phyloP scores from a whole-genome alignment of 2,797 vertebrate species.

The Molossus alvarezi region DNA sequence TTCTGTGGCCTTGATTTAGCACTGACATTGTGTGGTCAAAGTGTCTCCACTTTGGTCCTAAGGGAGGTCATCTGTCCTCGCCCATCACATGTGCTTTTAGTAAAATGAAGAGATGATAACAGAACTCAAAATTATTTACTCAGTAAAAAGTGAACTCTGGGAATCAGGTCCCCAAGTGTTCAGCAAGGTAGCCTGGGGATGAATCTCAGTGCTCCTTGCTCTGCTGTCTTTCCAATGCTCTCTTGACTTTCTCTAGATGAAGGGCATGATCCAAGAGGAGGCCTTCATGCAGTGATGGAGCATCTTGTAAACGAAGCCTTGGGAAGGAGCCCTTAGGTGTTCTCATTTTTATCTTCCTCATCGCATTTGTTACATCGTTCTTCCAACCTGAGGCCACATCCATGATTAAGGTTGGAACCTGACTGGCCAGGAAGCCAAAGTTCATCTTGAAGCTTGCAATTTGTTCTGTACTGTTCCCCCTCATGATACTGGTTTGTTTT shows the following conservation, averaged over 20 bases:
- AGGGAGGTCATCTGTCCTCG: neutral
- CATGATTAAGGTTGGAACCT: constrained; percentile 77
- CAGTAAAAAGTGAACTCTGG: neutral
- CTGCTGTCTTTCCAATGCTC: neutral
- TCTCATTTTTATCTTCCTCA: neutral
- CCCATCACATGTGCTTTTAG: neutral
- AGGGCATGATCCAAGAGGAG: constrained; percentile 92
- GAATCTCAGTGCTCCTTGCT: neutral
- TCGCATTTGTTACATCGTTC: neutral
- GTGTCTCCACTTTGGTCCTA: neutral
- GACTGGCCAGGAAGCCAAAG: neutral
- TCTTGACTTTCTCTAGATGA: constrained; percentile 86
- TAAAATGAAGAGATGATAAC: neutral
- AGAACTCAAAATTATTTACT: neutral
- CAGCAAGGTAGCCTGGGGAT: neutral
- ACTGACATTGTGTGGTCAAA: neutral
- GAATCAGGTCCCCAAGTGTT: neutral
- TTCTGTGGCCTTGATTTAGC: neutral
- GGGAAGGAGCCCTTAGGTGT: neutral
- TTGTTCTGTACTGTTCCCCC: neutral
- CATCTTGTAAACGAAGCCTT: neutral
- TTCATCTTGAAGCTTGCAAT: neutral
- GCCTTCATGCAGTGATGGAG: constrained; percentile 85
- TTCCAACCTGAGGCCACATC: neutral
- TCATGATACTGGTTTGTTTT: neutral